These are phyloP conservation scores for Microcebus murinus DNA, from an alignment of 2,113 vertebrate species.

Conservation along the genomic window DNA sequence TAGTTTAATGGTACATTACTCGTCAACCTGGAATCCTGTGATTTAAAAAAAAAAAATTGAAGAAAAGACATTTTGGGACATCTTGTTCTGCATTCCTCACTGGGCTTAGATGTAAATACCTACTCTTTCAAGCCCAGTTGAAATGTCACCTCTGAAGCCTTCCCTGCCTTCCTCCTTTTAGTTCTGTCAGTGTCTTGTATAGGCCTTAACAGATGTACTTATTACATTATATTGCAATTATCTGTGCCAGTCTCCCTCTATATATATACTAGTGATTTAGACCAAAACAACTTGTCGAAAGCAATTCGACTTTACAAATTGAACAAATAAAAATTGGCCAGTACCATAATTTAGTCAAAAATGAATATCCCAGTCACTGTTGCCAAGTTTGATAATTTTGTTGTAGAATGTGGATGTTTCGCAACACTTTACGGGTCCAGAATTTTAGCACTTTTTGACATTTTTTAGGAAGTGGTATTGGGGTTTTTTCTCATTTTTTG, in stretches of 20 bases:
- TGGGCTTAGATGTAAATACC: background rate
- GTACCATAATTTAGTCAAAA: background rate
- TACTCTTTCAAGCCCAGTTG: background rate
- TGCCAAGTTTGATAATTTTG: slow-evolving; percentile 3
- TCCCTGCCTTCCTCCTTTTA: background rate
- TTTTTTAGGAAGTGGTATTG: background rate
- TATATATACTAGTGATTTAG: background rate
- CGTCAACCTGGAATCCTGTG: background rate
- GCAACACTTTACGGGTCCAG: background rate
- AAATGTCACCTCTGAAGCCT: background rate
- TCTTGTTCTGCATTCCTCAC: background rate
- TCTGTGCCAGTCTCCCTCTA: background rate
- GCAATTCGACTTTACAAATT: slow-evolving; percentile 25
- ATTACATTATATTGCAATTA: background rate
- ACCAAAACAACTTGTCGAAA: background rate
- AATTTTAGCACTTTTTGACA: background rate
- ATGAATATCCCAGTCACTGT: background rate
- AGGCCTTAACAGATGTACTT: background rate
- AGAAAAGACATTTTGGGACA: background rate
- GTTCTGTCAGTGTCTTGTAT: background rate
- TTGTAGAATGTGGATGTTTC: background rate
- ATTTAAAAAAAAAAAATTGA: background rate
- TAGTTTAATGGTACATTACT: background rate
- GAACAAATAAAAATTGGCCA: background rate
- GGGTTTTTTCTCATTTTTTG: background rate